phyloP scores from a whole-genome alignment of 2,888 invertebrate genomes.

The Orthosia cruda region DNA sequence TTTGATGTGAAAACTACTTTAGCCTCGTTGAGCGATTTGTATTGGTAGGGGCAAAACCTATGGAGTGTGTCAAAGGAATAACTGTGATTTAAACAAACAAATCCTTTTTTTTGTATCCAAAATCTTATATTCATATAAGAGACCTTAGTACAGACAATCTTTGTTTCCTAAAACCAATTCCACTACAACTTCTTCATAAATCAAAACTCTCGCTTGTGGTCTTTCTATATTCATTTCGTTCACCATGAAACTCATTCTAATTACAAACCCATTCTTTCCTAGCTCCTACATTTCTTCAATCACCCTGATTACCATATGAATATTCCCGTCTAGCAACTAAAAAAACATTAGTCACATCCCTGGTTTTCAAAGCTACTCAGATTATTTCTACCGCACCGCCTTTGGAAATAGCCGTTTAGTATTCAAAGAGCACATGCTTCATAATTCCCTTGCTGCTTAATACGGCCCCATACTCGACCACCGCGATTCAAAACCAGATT shows the following conservation, averaged over 20 bases:
- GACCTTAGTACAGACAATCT: not conserved
- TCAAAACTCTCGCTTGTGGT: too few species aligned
- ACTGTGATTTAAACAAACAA: too few species aligned
- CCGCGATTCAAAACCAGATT: constrained; percentile 79
- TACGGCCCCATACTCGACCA: constrained; percentile 88
- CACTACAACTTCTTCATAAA: not conserved
- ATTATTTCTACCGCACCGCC: constrained; percentile 78
- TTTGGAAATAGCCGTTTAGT: constrained; percentile 86
- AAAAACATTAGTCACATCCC: constrained; percentile 79
- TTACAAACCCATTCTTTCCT: constrained; percentile 43
- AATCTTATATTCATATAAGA: too few species aligned
- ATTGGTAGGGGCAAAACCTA: too few species aligned
- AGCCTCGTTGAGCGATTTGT: too few species aligned
- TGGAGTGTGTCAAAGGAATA: too few species aligned
- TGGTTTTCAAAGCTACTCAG: constrained; percentile 75
- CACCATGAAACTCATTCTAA: constrained; percentile 24
- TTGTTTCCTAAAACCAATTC: not conserved
- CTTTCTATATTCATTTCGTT: not conserved
- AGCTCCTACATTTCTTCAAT: constrained; percentile 64
- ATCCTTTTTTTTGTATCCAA: too few species aligned
- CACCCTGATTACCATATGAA: constrained; percentile 82
- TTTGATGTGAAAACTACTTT: not conserved
- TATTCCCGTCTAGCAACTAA: constrained; percentile 68
- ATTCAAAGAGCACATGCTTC: constrained; percentile 90
- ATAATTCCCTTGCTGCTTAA: constrained; percentile 90